phyloP scores from a whole-genome alignment of 2,113 vertebrate species.

The Mus pahari region DNA sequence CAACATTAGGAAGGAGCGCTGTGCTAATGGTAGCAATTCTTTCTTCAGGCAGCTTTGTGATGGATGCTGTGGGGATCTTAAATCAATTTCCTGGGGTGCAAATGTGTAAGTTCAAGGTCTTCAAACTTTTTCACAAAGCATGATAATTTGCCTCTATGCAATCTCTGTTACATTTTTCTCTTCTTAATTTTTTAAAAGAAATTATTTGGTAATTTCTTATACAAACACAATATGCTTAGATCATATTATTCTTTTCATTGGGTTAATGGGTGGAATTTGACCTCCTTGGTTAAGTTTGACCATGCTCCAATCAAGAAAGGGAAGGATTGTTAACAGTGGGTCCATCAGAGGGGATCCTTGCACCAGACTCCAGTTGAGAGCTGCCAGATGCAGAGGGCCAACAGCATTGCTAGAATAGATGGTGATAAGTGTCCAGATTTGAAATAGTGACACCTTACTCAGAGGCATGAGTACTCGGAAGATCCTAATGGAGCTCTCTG shows the following conservation, averaged over 20 bases:
- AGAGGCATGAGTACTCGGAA: neutral
- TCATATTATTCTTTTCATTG: neutral
- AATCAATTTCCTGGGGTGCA: neutral
- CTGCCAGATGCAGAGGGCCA: neutral
- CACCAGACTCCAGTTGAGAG: neutral
- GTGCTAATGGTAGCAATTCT: fast-evolving
- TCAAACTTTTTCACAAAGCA: neutral
- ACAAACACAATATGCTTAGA: neutral
- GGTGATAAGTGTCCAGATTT: neutral
- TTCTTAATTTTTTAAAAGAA: neutral
- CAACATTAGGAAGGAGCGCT: fast-evolving
- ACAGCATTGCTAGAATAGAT: neutral
- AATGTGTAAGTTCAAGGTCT: neutral
- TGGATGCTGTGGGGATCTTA: neutral
- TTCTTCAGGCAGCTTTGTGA: neutral
- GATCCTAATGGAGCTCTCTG: neutral
- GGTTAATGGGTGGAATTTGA: neutral
- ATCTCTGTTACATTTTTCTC: neutral
- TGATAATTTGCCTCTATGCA: neutral
- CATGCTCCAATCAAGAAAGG: fast-evolving
- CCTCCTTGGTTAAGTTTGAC: neutral
- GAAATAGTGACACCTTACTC: neutral
- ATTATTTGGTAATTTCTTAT: too few relatives aligned
- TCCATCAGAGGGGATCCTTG: fast-evolving
- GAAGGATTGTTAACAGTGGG: fast-evolving